phyloP scores from a whole-genome alignment of 2,888 invertebrate species.

The Dryomyza anilis region DNA sequence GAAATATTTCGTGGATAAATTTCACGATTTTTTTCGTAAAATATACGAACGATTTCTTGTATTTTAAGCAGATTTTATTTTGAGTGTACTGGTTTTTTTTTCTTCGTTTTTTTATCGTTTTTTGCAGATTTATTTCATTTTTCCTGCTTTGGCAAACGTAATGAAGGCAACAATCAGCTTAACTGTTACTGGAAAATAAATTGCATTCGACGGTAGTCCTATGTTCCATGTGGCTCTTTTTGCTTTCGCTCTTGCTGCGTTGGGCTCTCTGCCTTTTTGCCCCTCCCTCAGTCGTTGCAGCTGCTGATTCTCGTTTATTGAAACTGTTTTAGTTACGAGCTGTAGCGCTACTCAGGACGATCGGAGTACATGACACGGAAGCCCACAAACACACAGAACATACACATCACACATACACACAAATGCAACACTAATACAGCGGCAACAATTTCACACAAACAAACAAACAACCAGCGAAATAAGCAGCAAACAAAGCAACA shows the following conservation, averaged over 20 bases:
- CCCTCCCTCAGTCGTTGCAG: not conserved
- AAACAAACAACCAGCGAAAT: too few species aligned
- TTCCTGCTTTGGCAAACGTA: not conserved
- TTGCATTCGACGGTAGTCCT: conserved; percentile 46
- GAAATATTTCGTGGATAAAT: too few species aligned
- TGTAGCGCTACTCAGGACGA: not conserved
- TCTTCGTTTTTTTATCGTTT: too few species aligned
- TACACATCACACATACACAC: not conserved
- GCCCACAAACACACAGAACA: not conserved
- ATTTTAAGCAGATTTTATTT: too few species aligned
- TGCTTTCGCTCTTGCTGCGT: conserved; percentile 7
- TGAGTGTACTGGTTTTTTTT: too few species aligned
- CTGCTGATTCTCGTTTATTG: not conserved
- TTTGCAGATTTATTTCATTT: not conserved
- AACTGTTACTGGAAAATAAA: conserved; percentile 53
- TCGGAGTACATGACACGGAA: not conserved
- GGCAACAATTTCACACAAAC: not conserved
- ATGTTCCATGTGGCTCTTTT: conserved; percentile 18
- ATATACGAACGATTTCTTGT: too few species aligned
- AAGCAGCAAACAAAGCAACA: too few species aligned
- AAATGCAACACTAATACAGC: not conserved
- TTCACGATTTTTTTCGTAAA: too few species aligned
- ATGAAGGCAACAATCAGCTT: conserved; percentile 46
- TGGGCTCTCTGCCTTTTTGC: not conserved
- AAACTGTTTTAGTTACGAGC: not conserved